Conservation (phyloP, 2,113 vertebrate species). For the Sula dactylatra region DNA sequence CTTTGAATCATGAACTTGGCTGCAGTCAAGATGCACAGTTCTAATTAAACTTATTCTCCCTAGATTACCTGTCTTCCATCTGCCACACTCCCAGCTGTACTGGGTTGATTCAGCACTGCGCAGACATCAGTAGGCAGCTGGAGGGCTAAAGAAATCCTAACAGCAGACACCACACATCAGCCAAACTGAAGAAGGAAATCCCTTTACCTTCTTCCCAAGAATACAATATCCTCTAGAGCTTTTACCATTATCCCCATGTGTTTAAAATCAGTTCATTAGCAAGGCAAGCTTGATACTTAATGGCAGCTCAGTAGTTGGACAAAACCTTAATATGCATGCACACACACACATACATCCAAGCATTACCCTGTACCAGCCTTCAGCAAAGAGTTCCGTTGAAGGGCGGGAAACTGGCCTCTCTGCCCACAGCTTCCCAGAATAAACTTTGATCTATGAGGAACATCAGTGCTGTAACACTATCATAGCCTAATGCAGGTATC, state of each 20-base stretch:
- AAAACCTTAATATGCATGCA: background rate
- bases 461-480: background rate
- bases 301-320: background rate
- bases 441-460: background rate
- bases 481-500: background rate
- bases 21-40: background rate
- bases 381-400: background rate
- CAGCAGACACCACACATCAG: background rate
- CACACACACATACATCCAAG: background rate
- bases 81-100: background rate
- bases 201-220: background rate
- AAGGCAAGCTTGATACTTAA: background rate
- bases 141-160: background rate
- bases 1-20: background rate
- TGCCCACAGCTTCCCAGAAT: constrained; percentile 22
- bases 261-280: background rate
- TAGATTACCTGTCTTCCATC: background rate
- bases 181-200: background rate
- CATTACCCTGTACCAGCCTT: background rate
- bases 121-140: background rate
- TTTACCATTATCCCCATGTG: background rate
- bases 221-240: background rate
- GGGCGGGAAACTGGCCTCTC: background rate
- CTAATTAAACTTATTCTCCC: background rate
- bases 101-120: background rate